Percentiles rank a stretch among this genome's conserved stretches.
These are phyloP conservation scores for Rhineura floridana DNA, from an alignment of 2,113 vertebrate genomes.

Conservation along the genomic window DNA sequence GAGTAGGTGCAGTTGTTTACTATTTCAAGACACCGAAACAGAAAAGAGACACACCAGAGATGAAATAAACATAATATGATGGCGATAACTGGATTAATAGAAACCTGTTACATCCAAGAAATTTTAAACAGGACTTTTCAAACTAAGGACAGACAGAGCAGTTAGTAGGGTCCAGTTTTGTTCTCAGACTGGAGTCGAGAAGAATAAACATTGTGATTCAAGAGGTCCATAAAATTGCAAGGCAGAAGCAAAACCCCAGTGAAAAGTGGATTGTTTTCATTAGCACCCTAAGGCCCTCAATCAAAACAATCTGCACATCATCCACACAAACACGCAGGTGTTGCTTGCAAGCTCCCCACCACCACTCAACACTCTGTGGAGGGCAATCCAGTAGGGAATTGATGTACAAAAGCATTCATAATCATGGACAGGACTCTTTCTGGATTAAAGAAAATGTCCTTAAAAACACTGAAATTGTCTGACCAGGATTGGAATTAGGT, in stretches of 20 bases:
- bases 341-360: not conserved
- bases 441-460: not conserved
- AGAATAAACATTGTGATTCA: not conserved
- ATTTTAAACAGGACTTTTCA: not conserved
- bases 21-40: fast-evolving
- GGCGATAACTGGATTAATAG: conserved; percentile 14
- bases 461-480: not conserved
- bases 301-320: not conserved
- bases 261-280: not conserved
- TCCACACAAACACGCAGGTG: not conserved
- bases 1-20: not conserved
- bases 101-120: conserved; percentile 15
- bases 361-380: not conserved
- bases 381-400: not conserved
- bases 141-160: not conserved
- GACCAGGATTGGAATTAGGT: not conserved
- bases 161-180: not conserved
- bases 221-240: not conserved
- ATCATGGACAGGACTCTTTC: not conserved
- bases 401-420: not conserved
- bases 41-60: not conserved
- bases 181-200: not conserved
- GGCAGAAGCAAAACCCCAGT: not conserved
- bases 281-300: not conserved
- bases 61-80: not conserved